phyloP scores from a whole-genome alignment of 2,113 vertebrate genomes.

The Acrocephalus kingi region DNA sequence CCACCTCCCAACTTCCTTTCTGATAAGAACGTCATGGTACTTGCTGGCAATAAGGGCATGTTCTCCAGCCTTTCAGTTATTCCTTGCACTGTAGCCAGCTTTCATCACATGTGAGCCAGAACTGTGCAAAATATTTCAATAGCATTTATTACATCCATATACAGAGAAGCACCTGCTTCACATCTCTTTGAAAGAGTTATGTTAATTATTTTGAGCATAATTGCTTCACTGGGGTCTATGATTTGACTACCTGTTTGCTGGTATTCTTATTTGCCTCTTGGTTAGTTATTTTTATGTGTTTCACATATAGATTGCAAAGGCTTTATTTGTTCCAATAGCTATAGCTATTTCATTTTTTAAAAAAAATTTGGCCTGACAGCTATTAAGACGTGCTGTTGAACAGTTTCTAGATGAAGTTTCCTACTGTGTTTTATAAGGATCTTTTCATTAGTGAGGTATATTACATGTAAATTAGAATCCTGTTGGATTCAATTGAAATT shows the following conservation, averaged over 20 bases:
- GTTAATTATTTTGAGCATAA: background rate
- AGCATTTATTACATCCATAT: background rate
- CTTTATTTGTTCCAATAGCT: background rate
- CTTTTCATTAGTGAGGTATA: background rate
- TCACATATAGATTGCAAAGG: background rate
- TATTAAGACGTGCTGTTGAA: background rate
- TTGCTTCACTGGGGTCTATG: background rate
- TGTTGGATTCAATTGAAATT: background rate
- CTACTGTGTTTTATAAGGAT: background rate
- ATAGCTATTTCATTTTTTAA: background rate
- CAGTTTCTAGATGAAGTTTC: background rate
- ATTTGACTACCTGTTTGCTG: background rate
- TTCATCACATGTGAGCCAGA: background rate
- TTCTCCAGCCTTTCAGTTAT: background rate
- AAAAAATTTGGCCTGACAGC: background rate
- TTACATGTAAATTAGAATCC: background rate
- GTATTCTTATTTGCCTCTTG: background rate
- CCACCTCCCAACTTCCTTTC: background rate
- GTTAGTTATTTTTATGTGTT: background rate
- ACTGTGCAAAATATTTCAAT: background rate
- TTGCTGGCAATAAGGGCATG: background rate
- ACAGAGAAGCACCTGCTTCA: background rate
- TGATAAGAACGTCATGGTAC: accelerated
- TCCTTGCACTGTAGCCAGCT: background rate
- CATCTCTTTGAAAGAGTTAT: background rate